phyloP scores from a whole-genome alignment of 1,140 invertebrate species.

The Cecropterus lyciades region DNA sequence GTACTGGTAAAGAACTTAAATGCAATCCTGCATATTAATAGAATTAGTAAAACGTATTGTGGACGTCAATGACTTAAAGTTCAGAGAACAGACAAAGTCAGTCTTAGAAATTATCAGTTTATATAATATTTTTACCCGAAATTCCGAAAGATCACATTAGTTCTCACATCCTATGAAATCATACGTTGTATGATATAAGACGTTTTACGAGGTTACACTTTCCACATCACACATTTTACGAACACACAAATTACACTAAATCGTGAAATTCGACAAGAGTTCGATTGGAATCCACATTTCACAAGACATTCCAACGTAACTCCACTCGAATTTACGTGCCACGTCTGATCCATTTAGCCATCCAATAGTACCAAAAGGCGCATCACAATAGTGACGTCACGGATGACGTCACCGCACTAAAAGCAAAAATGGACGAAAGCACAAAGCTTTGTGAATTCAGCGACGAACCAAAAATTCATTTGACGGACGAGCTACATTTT shows the following conservation, averaged over 20 bases:
- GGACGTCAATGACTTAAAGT: too few species aligned
- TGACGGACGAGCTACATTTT: constrained; percentile 19
- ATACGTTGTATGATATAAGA: background rate
- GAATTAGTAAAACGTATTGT: too few species aligned
- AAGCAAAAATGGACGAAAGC: constrained; percentile 17
- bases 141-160: too few species aligned
- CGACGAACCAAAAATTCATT: constrained; percentile 21
- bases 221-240: background rate
- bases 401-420: constrained; percentile 19
- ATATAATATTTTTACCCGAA: too few species aligned
- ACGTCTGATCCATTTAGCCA: constrained; percentile 15
- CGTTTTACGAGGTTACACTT: background rate
- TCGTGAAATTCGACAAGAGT: background rate
- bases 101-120: too few species aligned
- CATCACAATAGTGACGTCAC: constrained; percentile 7
- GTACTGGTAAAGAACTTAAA: too few species aligned
- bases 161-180: background rate
- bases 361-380: constrained; percentile 9
- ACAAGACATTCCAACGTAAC: background rate
- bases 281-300: background rate
- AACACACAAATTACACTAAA: background rate
- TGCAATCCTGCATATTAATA: too few species aligned
- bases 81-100: too few species aligned
- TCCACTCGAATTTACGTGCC: background rate
- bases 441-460: constrained; percentile 27